Evolutionary conservation across 2,888 invertebrate species (phyloP).

Genomic region (Crioceris asparagi): DNA sequence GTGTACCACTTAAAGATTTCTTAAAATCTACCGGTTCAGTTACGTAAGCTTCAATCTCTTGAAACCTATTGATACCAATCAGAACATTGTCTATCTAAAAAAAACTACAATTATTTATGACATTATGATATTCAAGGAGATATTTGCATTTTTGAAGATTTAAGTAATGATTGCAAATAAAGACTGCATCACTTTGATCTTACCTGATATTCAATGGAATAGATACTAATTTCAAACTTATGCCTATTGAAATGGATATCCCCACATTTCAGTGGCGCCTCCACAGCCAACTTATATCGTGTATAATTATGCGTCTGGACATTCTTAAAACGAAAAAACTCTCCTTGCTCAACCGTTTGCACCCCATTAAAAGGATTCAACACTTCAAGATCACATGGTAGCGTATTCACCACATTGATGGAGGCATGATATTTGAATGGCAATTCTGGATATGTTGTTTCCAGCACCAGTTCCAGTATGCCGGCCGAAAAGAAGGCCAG

Average conservation of each 20-base stretch:
- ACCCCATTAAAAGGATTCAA: conserved; percentile 27
- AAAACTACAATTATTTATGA: not conserved
- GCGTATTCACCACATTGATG: conserved; percentile 51
- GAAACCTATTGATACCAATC: conserved; percentile 32
- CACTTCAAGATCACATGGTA: conserved; percentile 46
- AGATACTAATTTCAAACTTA: conserved; percentile 23
- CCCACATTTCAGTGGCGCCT: conserved; percentile 32
- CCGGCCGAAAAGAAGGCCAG: conserved; percentile 33
- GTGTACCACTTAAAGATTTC: conserved; percentile 51
- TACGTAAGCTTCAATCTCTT: conserved; percentile 42
- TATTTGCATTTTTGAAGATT: too few relatives aligned
- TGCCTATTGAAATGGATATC: conserved; percentile 26
- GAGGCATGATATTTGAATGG: conserved; percentile 38
- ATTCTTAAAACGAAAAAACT: conserved; percentile 31
- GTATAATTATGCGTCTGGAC: conserved; percentile 30
- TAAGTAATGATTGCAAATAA: too few relatives aligned
- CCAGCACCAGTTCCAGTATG: conserved; percentile 48
- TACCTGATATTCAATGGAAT: conserved; percentile 31
- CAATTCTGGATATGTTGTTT: conserved; percentile 37
- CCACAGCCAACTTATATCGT: conserved; percentile 29
- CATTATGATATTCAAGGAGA: too few relatives aligned
- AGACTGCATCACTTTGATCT: not conserved
- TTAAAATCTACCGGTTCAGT: conserved; percentile 48
- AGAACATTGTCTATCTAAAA: conserved; percentile 35
- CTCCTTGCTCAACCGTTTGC: conserved; percentile 27